Percentiles rank a stretch among this genome's conserved stretches.
phyloP scores from a whole-genome alignment of 2,113 vertebrate species.

The Platichthys stellatus region DNA sequence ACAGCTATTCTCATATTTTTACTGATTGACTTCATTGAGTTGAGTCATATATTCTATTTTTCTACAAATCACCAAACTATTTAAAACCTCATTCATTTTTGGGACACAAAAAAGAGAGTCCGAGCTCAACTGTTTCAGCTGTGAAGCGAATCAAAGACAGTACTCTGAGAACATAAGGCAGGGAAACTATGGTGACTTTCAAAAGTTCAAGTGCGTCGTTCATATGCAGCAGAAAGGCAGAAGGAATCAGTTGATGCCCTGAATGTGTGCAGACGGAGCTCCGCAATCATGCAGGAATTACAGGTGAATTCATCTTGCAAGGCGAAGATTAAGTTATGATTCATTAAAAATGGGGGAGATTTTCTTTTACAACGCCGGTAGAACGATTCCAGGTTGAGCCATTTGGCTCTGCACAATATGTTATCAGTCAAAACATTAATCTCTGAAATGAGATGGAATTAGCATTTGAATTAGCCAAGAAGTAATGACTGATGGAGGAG shows the following conservation, averaged over 20 bases:
- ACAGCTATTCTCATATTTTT: neutral
- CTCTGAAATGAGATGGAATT: conserved; percentile 56
- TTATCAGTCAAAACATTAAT: conserved; percentile 53
- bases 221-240: neutral
- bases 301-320: conserved; percentile 25
- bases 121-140: neutral
- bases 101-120: neutral
- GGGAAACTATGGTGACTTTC: neutral
- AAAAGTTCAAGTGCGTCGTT: conserved; percentile 2
- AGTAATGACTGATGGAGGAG: conserved; percentile 36
- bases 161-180: neutral
- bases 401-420: conserved; percentile 32
- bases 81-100: neutral
- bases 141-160: conserved; percentile 2
- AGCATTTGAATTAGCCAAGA: conserved; percentile 56
- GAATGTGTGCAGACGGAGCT: neutral
- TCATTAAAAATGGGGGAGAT: conserved; percentile 3
- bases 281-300: conserved; percentile 16
- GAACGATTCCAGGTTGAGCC: conserved; percentile 37
- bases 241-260: conserved; percentile 9
- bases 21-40: no score
- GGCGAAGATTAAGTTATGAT: conserved; percentile 24
- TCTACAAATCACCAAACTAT: neutral
- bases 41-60: no score
- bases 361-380: conserved; percentile 1